Conservation (phyloP, 1,140 invertebrate species). For the Drosophila quadrilineata region DNA sequence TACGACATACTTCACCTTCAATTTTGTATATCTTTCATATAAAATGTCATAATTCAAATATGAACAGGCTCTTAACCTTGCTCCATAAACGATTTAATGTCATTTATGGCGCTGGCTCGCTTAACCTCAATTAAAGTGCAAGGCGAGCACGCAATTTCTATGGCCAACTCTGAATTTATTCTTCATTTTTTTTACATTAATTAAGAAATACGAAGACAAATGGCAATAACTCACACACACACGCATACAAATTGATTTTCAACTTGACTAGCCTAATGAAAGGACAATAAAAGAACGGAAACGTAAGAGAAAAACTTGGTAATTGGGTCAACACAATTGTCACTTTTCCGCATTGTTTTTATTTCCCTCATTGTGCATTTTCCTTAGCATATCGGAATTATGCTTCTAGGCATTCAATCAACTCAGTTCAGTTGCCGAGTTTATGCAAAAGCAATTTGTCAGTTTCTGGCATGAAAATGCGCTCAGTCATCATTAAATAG, state of each 20-base stretch:
- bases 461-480: neutral
- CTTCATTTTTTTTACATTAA: slow-evolving; percentile 40
- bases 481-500: slow-evolving; percentile 33
- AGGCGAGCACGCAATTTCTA: slow-evolving; percentile 46
- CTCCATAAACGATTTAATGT: slow-evolving; percentile 63
- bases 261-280: neutral
- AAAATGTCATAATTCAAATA: slow-evolving; percentile 40
- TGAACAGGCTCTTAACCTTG: slow-evolving; percentile 47
- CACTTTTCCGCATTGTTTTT: neutral
- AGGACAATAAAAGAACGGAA: too few relatives aligned
- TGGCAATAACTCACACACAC: slow-evolving; percentile 32
- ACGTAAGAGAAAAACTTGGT: neutral
- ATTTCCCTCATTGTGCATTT: neutral
- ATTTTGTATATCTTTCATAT: slow-evolving; percentile 25
- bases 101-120: slow-evolving; percentile 32
- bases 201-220: slow-evolving; percentile 44
- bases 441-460: slow-evolving; percentile 20
- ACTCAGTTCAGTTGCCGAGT: neutral
- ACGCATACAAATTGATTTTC: slow-evolving; percentile 21
- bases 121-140: slow-evolving; percentile 60
- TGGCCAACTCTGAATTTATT: too few relatives aligned
- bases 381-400: neutral
- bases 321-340: slow-evolving; percentile 49
- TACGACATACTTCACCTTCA: slow-evolving; percentile 31
- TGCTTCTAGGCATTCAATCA: neutral